These are phyloP conservation scores for Barnardius zonarius DNA, from an alignment of 2,113 vertebrate species.

Conservation along the genomic window DNA sequence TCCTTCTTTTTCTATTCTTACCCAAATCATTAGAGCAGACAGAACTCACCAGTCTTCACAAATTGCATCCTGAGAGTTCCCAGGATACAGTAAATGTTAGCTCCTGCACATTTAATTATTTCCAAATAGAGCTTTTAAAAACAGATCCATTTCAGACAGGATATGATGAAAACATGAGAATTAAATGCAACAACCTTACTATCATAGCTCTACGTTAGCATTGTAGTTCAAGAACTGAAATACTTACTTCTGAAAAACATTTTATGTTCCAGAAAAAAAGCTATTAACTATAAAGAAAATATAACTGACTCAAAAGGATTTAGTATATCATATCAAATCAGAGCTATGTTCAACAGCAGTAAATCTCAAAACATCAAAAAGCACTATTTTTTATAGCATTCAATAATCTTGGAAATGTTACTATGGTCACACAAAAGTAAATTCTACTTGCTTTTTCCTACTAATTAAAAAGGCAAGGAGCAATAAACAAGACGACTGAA, in stretches of 20 bases:
- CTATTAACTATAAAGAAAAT: neutral
- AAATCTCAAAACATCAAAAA: neutral
- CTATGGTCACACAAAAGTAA: neutral
- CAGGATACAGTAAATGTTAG: neutral
- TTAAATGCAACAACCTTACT: neutral
- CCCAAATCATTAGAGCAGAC: neutral
- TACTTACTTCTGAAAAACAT: neutral
- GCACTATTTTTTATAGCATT: neutral
- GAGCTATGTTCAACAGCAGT: neutral
- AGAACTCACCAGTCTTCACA: neutral
- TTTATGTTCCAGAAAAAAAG: neutral
- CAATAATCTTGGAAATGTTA: neutral
- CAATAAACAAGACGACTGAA: neutral
- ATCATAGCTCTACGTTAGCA: neutral
- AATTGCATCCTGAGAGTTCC: neutral
- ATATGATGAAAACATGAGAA: neutral
- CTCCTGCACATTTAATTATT: neutral
- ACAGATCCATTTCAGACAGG: neutral
- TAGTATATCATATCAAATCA: neutral
- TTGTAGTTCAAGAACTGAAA: neutral
- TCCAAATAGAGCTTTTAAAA: neutral
- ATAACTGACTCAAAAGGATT: neutral
- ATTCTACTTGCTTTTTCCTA: neutral
- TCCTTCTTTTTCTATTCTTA: neutral
- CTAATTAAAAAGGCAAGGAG: constrained; percentile 36